Evolutionary conservation across 2,113 vertebrate species (phyloP), one percentile per base, ranked within the genome.

Genomic region (Rhinichthys klamathensis): DNA sequence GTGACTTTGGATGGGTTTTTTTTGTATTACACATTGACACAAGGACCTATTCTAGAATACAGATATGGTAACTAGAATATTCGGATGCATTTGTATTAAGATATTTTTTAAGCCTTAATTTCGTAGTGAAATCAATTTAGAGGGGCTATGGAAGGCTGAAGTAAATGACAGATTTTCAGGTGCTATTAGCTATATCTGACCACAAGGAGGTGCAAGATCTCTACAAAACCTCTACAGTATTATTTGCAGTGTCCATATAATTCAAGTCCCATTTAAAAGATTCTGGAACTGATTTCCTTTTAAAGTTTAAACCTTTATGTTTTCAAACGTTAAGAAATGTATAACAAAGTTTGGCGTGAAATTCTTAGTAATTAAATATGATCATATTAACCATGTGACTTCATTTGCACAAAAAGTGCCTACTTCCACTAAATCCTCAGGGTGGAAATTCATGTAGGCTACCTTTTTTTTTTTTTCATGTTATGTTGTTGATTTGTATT

Each of bases 121-220:
- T 69, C 3, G 8, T 21, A 18, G 32, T 38, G 32, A 4, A 11
- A 23, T 38, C 65, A 35, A 38, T 69, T 69, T 38, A 38, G 65
- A 35, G 30, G 21, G 16, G 10, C 32, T 69, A 16, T 65, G 65
- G 38, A 69, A 69, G 3, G 30, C 65, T 38, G 21, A 70, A 38
- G 38, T 13, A 38, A 21, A 69, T 9, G 2, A 10, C 0, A 38
- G 4, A 46, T 74, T 25, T 74, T 27, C 72, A 74, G 23, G n/a
- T 49, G 41, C 6, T 25, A 23, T 70, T n/a, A 3, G 72, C 44
- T 27, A 27, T 23, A 49, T 70, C 18, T 5, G 67, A 23, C 72
- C 72, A 49, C 72, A 75, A 75, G 72, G 72, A 75, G 72, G 72
- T 27, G 72, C 72, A 75, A 75, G 23, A 75, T 16, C 44, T 75